Evolutionary conservation across 1,140 invertebrate species (phyloP).

Genomic region (Campoletis sonorensis): DNA sequence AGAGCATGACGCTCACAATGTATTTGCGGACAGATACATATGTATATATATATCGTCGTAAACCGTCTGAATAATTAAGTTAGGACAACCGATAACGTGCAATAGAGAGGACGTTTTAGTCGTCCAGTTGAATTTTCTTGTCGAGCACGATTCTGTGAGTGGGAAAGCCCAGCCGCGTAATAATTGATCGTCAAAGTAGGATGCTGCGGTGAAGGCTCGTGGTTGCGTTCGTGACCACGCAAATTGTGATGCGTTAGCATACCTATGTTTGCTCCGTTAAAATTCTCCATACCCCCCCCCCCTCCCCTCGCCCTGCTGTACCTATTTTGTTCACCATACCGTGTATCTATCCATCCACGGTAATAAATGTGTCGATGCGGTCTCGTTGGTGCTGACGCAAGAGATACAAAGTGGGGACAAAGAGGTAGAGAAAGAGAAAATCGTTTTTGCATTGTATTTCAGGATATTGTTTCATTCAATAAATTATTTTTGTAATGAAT

Average conservation of each 20-base stretch:
- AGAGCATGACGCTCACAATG: background rate
- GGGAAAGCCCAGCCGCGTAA: constrained; percentile 44
- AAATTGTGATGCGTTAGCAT: constrained; percentile 10
- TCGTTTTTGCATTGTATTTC: background rate
- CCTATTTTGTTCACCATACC: background rate
- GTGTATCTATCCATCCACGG: background rate
- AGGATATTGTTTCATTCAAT: too few species aligned
- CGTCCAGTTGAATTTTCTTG: constrained; percentile 58
- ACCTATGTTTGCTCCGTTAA: background rate
- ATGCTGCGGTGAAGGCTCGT: constrained; percentile 18
- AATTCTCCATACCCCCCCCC: background rate
- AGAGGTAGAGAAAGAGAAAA: background rate
- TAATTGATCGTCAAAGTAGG: constrained; percentile 60
- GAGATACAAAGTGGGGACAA: background rate
- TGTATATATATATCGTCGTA: background rate
- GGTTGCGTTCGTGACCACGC: constrained; percentile 29
- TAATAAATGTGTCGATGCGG: background rate
- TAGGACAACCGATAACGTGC: constrained; percentile 41
- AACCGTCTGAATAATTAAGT: constrained; percentile 62
- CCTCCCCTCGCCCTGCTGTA: too few species aligned
- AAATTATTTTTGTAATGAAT: background rate
- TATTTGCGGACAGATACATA: background rate
- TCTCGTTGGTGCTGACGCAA: background rate
- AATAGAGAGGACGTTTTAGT: constrained; percentile 16
- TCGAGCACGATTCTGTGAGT: constrained; percentile 21